These are phyloP conservation scores for Dysmachus trigonus DNA, from an alignment of 2,888 invertebrate species.

Conservation along the genomic window DNA sequence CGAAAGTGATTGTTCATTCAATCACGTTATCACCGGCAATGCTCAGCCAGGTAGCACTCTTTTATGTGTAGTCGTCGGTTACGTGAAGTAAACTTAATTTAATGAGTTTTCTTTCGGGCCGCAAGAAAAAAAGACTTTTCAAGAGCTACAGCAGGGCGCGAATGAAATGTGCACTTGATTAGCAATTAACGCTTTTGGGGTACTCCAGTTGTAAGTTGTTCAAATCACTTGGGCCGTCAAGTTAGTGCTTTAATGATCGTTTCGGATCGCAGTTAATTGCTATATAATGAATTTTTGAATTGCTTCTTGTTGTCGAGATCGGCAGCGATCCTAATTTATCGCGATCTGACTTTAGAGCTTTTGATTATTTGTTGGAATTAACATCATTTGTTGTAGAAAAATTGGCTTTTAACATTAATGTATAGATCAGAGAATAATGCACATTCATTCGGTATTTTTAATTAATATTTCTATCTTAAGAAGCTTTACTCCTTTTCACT, in stretches of 20 bases:
- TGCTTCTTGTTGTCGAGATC: neutral
- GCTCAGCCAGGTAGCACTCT: neutral
- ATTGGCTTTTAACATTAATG: neutral
- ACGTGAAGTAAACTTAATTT: slow-evolving; percentile 17
- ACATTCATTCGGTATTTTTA: no score
- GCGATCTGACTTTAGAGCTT: neutral
- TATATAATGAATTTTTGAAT: neutral
- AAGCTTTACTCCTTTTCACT: no score
- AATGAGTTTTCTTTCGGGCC: neutral
- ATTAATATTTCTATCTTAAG: no score
- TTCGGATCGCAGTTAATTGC: neutral
- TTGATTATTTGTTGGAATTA: neutral
- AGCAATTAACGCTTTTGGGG: neutral
- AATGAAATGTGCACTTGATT: neutral
- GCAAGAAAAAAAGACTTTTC: neutral
- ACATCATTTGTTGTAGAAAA: neutral
- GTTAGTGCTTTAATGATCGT: neutral
- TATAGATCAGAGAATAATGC: no score
- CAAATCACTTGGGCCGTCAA: neutral
- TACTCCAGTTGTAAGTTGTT: neutral
- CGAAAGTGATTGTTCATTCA: slow-evolving; percentile 26
- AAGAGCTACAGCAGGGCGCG: neutral
- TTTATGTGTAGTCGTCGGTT: neutral
- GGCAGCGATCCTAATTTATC: neutral
- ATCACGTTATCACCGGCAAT: slow-evolving; percentile 20